Percentiles rank a stretch among this genome's conserved stretches.
Evolutionary conservation across 2,113 vertebrate genomes (phyloP).

Genomic region (Plectropomus leopardus): DNA sequence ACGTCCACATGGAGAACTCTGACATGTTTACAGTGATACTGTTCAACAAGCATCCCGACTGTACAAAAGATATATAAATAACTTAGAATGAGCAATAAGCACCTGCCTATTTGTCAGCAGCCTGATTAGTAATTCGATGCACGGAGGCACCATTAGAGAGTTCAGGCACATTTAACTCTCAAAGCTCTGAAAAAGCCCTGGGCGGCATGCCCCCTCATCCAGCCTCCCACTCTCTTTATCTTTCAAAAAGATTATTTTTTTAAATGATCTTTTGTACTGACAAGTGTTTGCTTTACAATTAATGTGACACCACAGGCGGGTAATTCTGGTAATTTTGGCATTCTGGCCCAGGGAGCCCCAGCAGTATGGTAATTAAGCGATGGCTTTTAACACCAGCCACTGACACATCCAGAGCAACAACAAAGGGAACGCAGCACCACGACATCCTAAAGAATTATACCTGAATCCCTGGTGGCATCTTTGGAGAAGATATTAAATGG

Average conservation of each 20-base stretch:
- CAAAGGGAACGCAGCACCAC: neutral
- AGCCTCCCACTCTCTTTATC: constrained; percentile 17
- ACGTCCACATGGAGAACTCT: neutral
- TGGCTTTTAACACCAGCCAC: constrained; percentile 6
- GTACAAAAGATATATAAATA: neutral
- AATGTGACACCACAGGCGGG: constrained; percentile 60
- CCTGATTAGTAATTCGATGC: constrained; percentile 52
- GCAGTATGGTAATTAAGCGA: constrained; percentile 52
- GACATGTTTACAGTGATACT: neutral
- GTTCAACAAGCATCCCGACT: neutral
- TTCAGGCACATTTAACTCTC: constrained; percentile 59
- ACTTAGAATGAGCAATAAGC: constrained; percentile 1
- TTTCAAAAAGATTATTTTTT: constrained; percentile 44
- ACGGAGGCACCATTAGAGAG: constrained; percentile 42
- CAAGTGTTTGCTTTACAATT: constrained; percentile 55
- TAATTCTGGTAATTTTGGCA: constrained; percentile 49
- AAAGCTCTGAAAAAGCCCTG: constrained; percentile 36
- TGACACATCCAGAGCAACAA: neutral
- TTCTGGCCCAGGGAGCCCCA: constrained; percentile 44
- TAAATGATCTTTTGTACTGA: constrained; percentile 49
- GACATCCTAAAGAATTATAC: neutral
- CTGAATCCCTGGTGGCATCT: neutral
- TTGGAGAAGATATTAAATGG: constrained; percentile 9
- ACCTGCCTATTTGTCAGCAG: constrained; percentile 25
- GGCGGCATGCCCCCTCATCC: constrained; percentile 7